Evolutionary conservation across 2,888 invertebrate genomes (phyloP), one percentile per base, ranked within the genome.

Genomic region (Chironomus riparius): DNA sequence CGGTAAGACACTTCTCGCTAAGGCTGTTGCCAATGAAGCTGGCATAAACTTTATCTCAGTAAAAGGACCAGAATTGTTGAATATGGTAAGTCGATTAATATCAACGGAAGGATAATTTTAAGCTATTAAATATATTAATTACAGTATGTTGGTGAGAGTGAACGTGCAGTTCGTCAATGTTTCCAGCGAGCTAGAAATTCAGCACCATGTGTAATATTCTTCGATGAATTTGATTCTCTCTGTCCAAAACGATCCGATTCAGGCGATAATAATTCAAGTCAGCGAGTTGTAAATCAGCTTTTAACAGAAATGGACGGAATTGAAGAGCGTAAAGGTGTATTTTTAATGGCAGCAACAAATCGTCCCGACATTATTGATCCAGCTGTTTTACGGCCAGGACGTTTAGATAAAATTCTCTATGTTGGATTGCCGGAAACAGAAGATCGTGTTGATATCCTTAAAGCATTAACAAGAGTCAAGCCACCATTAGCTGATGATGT

Each of bases 281-380:
- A 88, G 80, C 88, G 98, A 47, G 94, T 99, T 13, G 98, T 99
- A 0, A 99, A 98, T 83, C 98, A 98, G 84, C 86, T 99, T 83
- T 85, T 99, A 70, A 98, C 98, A 0, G 98, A 99, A 87, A 97
- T 99, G 98, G 98, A 99, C 82, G 98, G 98, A 3, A 89, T 98
- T 61, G 95, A 96, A 82, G 90, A 90, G 38, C 88, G 98, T 70
- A 91, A 92, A 81, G 94, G 95, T 1, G 98, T 99, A 4, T 99
- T 94, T 82, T 88, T 99, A 21, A 89, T 99, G 85, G 98, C 96
- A 0, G 98, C 98, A 0, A 97, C 95, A 28, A 99, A 99, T 86
- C 87, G 98, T 79, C 97, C 97, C 0, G 97, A 99, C 81, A 97
- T 97, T 22, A 92, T 99, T 76, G 98, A 99, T 85, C 94, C 97